Evolutionary conservation across 2,797 vertebrate genomes (phyloP).

Genomic region (Sylvia borin): DNA sequence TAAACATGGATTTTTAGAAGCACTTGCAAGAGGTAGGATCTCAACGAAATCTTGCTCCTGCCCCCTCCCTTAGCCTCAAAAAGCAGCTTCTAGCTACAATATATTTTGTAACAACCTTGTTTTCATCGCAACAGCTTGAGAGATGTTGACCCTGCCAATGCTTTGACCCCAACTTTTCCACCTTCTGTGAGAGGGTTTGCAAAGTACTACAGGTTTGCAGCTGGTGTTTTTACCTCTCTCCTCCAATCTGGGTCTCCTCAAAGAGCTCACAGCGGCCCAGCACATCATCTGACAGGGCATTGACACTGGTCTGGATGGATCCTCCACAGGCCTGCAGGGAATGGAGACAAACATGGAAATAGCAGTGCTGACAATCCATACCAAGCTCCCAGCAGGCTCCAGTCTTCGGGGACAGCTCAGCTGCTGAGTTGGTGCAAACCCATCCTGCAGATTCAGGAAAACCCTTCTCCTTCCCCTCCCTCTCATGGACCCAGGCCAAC

Average conservation of each 20-base stretch:
- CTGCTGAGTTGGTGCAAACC: neutral
- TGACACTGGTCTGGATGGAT: slow-evolving; percentile 95
- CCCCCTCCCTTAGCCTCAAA: neutral
- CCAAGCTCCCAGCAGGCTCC: neutral
- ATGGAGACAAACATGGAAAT: fast-evolving
- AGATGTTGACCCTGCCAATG: neutral
- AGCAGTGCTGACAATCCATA: neutral
- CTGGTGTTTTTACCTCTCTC: slow-evolving; percentile 84
- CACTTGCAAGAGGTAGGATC: neutral
- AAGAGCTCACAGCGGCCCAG: slow-evolving; percentile 90
- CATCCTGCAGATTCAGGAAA: neutral
- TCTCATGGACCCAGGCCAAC: neutral
- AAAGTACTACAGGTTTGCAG: neutral
- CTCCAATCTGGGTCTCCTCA: slow-evolving; percentile 96
- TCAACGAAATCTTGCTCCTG: neutral
- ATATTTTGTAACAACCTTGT: neutral
- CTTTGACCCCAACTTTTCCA: neutral
- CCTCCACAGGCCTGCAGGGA: slow-evolving; percentile 90
- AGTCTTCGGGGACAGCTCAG: neutral
- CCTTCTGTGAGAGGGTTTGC: fast-evolving
- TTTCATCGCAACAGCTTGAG: neutral
- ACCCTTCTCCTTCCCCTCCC: neutral
- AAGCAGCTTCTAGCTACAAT: neutral
- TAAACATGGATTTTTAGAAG: fast-evolving
- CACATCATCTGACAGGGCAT: slow-evolving; percentile 84